Percentiles rank a stretch among this genome's conserved stretches.
phyloP scores from a whole-genome alignment of 1,140 invertebrate genomes.

The Drosophila nebulosa region DNA sequence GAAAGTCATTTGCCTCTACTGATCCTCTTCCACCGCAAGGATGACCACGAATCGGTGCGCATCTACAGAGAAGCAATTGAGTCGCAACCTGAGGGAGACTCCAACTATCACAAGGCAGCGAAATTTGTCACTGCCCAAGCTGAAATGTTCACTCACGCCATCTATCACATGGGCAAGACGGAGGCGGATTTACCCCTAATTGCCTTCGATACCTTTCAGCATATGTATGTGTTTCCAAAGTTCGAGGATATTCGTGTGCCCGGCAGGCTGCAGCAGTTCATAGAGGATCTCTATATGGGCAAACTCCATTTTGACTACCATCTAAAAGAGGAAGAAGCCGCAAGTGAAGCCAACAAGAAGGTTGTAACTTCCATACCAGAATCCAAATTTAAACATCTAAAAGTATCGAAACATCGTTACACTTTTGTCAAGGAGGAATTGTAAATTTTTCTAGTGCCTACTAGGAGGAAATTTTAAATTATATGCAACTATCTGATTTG shows the following conservation, averaged over 20 bases:
- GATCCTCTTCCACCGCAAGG: conserved; percentile 35
- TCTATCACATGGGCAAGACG: conserved; percentile 34
- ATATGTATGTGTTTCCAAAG: conserved; percentile 43
- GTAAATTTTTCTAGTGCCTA: conserved; percentile 9
- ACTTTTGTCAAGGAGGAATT: conserved; percentile 48
- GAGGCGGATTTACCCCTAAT: conserved; percentile 40
- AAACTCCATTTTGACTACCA: conserved; percentile 22
- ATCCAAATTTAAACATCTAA: conserved; percentile 52
- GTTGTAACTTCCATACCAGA: background rate
- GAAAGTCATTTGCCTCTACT: conserved; percentile 39
- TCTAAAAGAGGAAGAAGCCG: background rate
- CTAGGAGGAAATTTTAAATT: background rate
- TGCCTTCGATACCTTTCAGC: conserved; percentile 42
- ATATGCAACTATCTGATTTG: background rate
- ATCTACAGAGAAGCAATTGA: conserved; percentile 21
- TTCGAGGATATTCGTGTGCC: conserved; percentile 43
- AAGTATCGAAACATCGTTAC: conserved; percentile 48
- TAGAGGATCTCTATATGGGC: conserved; percentile 13
- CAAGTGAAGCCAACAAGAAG: no score
- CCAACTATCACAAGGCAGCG: conserved; percentile 8
- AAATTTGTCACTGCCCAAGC: conserved; percentile 43
- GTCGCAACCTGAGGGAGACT: background rate
- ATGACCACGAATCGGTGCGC: conserved; percentile 5
- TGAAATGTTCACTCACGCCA: conserved; percentile 19
- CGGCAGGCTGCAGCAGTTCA: conserved; percentile 32